Evolutionary conservation across 2,113 vertebrate species (phyloP).

Genomic region (Ceyx margarethae): DNA sequence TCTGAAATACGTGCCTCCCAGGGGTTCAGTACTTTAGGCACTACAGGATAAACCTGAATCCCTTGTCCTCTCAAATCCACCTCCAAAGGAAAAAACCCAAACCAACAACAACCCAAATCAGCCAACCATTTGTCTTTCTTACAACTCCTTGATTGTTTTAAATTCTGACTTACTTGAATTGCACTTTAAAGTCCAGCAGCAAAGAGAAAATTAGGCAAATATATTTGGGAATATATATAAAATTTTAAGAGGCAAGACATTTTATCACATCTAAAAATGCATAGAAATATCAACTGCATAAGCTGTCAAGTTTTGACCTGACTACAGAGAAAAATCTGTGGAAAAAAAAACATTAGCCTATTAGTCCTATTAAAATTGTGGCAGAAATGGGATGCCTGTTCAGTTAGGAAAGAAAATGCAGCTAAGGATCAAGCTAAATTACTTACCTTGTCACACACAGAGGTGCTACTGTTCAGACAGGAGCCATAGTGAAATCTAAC

Average conservation of each 20-base stretch:
- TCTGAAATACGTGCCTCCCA: not conserved
- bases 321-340: not conserved
- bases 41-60: not conserved
- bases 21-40: not conserved
- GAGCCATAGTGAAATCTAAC: not conserved
- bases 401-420: not conserved
- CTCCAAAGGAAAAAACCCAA: not conserved
- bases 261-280: not conserved
- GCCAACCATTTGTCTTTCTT: not conserved
- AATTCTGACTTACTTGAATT: conserved; percentile 38
- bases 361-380: not conserved
- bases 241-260: not conserved
- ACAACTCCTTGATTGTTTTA: not conserved
- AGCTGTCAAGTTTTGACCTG: conserved; percentile 2
- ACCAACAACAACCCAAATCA: not conserved
- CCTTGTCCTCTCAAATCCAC: not conserved
- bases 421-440: not conserved
- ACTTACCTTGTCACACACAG: not conserved
- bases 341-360: not conserved
- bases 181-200: conserved; percentile 58
- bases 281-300: not conserved
- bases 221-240: not conserved
- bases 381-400: not conserved
- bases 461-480: not conserved
- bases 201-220: conserved; percentile 4